These are phyloP conservation scores for Agrochola macilenta DNA, from an alignment of 2,888 invertebrate species.

Conservation along the genomic window DNA sequence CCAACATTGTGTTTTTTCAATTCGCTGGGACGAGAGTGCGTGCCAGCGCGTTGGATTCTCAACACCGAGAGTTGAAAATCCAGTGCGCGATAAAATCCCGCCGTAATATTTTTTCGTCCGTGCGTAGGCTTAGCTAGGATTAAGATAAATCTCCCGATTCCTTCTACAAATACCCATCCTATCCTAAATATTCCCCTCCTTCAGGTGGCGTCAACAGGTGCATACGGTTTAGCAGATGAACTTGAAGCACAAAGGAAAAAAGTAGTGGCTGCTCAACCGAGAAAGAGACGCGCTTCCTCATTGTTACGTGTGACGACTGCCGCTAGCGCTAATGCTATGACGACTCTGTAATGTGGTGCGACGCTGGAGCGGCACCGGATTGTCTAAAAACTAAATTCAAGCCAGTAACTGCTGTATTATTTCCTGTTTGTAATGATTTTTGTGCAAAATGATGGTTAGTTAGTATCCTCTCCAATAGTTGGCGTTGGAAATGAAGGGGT, in stretches of 20 bases:
- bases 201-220: slow-evolving; percentile 80
- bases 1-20: no score
- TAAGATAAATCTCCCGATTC: background rate
- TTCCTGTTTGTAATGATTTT: background rate
- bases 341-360: accelerated
- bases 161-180: slow-evolving; percentile 35
- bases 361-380: background rate
- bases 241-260: slow-evolving; percentile 77
- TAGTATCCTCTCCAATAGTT: slow-evolving; percentile 8
- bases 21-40: no score
- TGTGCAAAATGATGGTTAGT: slow-evolving; percentile 30
- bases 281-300: slow-evolving; percentile 79
- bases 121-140: background rate
- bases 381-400: background rate
- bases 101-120: no score
- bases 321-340: slow-evolving; percentile 2
- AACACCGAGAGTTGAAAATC: no score
- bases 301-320: slow-evolving; percentile 72
- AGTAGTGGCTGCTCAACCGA: slow-evolving; percentile 80
- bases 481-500: background rate
- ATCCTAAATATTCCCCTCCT: slow-evolving; percentile 36
- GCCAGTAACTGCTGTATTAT: background rate
- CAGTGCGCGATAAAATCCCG: no score
- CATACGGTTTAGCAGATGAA: slow-evolving; percentile 79
- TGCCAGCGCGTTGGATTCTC: no score